Evolutionary conservation across 2,113 vertebrate genomes (phyloP).

Genomic region (Tetraodon nigroviridis): DNA sequence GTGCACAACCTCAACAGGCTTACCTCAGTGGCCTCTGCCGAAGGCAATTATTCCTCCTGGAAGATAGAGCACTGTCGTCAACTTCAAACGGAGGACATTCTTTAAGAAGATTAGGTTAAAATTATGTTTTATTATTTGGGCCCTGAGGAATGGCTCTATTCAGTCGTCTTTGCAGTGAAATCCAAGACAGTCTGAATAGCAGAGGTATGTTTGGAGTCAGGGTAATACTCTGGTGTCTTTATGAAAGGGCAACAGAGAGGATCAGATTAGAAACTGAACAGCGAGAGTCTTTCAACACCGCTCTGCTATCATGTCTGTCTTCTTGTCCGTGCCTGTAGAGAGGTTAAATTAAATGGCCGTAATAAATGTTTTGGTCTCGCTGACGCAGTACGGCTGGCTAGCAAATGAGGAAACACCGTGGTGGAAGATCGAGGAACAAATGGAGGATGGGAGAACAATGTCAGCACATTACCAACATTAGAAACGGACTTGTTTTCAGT

Average conservation of each 20-base stretch:
- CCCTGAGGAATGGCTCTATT: constrained; percentile 81
- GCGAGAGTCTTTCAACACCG: constrained; percentile 84
- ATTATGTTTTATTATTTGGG: constrained; percentile 97
- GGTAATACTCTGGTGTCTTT: constrained; percentile 85
- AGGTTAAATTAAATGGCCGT: constrained; percentile 98
- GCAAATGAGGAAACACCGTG: constrained; percentile 74
- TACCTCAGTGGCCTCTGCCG: constrained; percentile 80
- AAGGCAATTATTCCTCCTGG: constrained; percentile 86
- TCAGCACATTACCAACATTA: constrained; percentile 74
- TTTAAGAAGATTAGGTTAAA: constrained; percentile 94
- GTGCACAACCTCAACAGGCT: constrained; percentile 76
- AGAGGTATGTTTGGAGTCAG: constrained; percentile 93
- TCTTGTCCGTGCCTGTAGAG: constrained; percentile 86
- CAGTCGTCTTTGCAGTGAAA: constrained; percentile 86
- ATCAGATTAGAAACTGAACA: constrained; percentile 91
- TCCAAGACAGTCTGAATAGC: constrained; percentile 91
- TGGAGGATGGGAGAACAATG: constrained; percentile 63
- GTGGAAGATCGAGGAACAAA: constrained; percentile 79
- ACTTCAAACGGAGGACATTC: constrained; percentile 93
- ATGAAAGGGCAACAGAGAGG: constrained; percentile 86
- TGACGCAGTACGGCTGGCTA: constrained; percentile 83
- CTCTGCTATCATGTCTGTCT: constrained; percentile 84
- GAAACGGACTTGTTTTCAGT: constrained; percentile 78
- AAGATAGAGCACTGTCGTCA: constrained; percentile 83
- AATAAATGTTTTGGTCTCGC: constrained; percentile 91